A percentile compares a stretch with the other conserved stretches of the same genome.
These are phyloP conservation scores for Ditylenchus dipsaci DNA, from an alignment of 1,140 invertebrate species.

Conservation along the genomic window DNA sequence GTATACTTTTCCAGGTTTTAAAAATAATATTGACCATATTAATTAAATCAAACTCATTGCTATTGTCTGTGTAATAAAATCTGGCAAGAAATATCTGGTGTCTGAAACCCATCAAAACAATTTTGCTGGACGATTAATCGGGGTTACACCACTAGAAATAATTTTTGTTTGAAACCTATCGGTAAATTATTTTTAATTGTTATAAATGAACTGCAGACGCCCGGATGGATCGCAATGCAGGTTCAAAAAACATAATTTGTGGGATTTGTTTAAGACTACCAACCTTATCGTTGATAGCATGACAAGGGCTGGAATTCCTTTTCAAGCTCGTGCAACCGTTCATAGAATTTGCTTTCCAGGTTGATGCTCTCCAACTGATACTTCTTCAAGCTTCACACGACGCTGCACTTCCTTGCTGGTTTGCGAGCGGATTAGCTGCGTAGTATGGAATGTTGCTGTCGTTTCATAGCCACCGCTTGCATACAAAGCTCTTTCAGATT, in stretches of 20 bases:
- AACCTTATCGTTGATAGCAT: slow-evolving; percentile 77
- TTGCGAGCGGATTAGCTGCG: no score
- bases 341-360: slow-evolving; percentile 87
- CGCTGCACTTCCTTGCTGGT: slow-evolving; percentile 64
- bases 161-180: no score
- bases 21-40: no score
- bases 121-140: no score
- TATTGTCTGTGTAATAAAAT: no score
- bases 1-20: no score
- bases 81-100: no score
- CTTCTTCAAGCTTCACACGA: slow-evolving; percentile 80
- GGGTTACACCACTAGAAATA: no score
- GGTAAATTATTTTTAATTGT: no score
- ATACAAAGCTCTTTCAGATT: slow-evolving; percentile 17
- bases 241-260: slow-evolving; percentile 25
- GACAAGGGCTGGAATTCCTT: slow-evolving; percentile 66
- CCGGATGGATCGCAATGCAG: slow-evolving; percentile 4
- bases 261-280: background rate
- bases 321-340: slow-evolving; percentile 87
- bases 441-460: background rate
- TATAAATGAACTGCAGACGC: no score
- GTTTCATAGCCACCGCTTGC: slow-evolving; percentile 18
- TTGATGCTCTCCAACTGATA: slow-evolving; percentile 79
- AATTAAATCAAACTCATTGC: no score
- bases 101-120: no score